Evolutionary conservation across 2,797 vertebrate genomes (phyloP), one percentile per base, ranked within the genome.

Genomic region (Bradypodion ventrale): DNA sequence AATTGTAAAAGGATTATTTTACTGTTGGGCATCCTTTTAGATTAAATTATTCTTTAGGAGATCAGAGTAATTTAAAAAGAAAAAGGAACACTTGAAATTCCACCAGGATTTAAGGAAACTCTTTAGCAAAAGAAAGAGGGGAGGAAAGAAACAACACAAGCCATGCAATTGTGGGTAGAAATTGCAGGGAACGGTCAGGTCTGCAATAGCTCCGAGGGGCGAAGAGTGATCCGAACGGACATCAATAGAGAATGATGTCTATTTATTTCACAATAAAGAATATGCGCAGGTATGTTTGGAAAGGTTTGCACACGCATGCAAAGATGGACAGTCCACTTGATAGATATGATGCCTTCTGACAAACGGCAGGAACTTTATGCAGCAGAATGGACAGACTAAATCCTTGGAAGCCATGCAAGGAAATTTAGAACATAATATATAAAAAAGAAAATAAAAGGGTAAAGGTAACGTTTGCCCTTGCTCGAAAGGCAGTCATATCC

Each of bases 381-480:
- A 83, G 84, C 32, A 0, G 15, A 81, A 79, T 46, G 42, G 74
- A 56, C 52, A 82, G 88, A 87, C 49, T 46, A 70, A 82, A 7
- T 21, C 85, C 83, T 87, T 76, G 75, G 44, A 82, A 87, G 76
- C 42, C 5, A 32, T 16, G 63, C 21, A 0, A 66, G 82, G 49
- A 93, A 91, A 89, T 0, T 10, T 82, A 82, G 91, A 91, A 87
- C 85, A 77, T 91, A 91, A 85, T 40, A 74, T 23, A 83, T 87
- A 87, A 87, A 87, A 90, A 84, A 90, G 85, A 83, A 93, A 92
- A 87, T 83, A 82, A 92, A n/a, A n/a, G n/a, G n/a, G n/a, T n/a
- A n/a, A n/a, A n/a, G n/a, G n/a, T n/a, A n/a, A n/a, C n/a, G n/a
- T n/a, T n/a, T n/a, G n/a, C n/a, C n/a, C n/a, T n/a, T n/a, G n/a